Base-by-base conservation (phyloP, 2,888 invertebrate species). In the Neocrepidodera transversa region DNA sequence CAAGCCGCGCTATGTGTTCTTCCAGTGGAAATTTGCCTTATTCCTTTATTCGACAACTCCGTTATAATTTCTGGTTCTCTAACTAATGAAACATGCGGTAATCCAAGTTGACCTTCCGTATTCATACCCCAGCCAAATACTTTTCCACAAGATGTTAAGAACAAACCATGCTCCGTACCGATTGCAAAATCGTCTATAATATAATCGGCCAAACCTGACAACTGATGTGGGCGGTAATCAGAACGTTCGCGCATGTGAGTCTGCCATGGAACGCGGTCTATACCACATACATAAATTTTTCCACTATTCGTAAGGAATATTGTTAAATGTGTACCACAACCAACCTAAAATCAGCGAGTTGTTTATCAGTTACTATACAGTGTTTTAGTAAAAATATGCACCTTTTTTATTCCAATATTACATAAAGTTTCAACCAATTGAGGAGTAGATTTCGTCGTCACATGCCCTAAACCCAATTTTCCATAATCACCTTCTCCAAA, bases 401-500 rank as follows among this genome's bases (percentile, higher is more conserved):
- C 84, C 75, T 85, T 85, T 66, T 82, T 83, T 7, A 87, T 78
- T 1, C 82, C 82, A 20, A 83, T 70, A 65, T 84, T 82, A 67
- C 81, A 81, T 66, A 87, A 73, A 1, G 80, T 72, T 64, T 85
- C 85, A 5, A 87, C 82, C 65, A 81, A 76, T 74, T 83, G 83
- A 1, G 83, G 83, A 2, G 77, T 77, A 6, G 79, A 76, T 65
- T 80, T 82, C n/a, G 80, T 80, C 2, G 76, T 76, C 2, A 79
- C 78, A 63, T 80, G 79, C 10, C 83, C 83, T 18, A 82, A 69
- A 6, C 76, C 75, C 17, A 87, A 75, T 75, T 87, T 87, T 8
- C 87, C 87, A 73, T 84, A 85, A 69, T 86, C 86, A 1, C 86
- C 86, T 75, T 87, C 87, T 2, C 87, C 87, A 76, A 86, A 87